These are phyloP conservation scores for Scaptomyza flava DNA, from an alignment of 2,888 invertebrate genomes.

Conservation along the genomic window DNA sequence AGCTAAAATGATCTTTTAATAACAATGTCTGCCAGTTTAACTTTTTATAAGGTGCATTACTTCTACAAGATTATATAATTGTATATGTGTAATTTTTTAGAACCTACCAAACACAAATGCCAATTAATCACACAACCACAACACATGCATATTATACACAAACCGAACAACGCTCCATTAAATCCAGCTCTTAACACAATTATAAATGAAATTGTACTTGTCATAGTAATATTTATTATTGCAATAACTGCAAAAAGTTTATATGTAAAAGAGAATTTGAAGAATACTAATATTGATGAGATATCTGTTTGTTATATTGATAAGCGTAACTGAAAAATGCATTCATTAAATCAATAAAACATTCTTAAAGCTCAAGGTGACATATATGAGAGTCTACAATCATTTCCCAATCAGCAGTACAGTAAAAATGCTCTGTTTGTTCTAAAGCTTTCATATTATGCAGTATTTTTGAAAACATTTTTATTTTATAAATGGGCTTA, in stretches of 20 bases:
- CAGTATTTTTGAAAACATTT: conserved; percentile 39
- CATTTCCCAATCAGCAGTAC: neutral
- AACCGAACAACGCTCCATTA: conserved; percentile 44
- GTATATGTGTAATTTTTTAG: conserved; percentile 50
- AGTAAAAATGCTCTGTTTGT: conserved; percentile 18
- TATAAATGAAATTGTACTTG: conserved; percentile 63
- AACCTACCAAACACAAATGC: conserved; percentile 37
- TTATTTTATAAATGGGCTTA: conserved; percentile 28
- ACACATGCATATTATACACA: conserved; percentile 22
- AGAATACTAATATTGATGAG: conserved; percentile 62
- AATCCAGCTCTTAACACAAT: conserved; percentile 53
- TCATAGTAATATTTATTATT: conserved; percentile 73
- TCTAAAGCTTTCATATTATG: conserved; percentile 57
- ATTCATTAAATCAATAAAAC: conserved; percentile 78
- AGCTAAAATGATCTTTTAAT: conserved; percentile 48
- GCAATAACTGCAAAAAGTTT: conserved; percentile 64
- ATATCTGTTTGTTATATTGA: conserved; percentile 80
- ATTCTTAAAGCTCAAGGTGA: conserved; percentile 70
- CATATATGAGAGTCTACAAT: conserved; percentile 1
- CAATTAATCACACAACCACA: conserved; percentile 10
- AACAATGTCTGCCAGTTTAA: conserved; percentile 66
- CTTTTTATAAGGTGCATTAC: conserved; percentile 65
- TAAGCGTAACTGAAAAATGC: conserved; percentile 71
- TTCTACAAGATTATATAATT: conserved; percentile 49
- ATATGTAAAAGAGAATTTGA: conserved; percentile 49